Conservation (phyloP, 2,797 vertebrate species). For the Parauchenoglanis punctatus region DNA sequence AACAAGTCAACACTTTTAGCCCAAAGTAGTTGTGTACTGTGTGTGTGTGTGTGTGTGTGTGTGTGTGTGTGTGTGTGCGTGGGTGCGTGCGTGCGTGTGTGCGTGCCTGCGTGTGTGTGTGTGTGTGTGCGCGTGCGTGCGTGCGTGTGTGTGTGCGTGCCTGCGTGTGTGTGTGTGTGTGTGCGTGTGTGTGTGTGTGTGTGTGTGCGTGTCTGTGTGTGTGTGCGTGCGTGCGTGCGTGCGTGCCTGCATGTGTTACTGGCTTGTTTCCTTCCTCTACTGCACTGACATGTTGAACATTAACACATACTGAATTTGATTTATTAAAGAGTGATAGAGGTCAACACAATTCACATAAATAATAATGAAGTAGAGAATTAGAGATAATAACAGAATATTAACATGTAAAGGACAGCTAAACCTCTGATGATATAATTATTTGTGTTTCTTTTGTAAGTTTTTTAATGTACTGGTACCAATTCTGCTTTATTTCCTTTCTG, state of each 20-base stretch:
- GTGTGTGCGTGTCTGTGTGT: background rate
- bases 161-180: background rate
- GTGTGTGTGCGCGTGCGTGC: slow-evolving; percentile 2
- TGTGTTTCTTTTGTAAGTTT: background rate
- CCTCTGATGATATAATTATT: background rate
- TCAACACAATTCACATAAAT: background rate
- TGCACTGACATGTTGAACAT: slow-evolving; percentile 47
- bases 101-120: background rate
- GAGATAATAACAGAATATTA: background rate
- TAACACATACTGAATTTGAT: background rate
- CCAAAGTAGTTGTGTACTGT: too few species aligned
- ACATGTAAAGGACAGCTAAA: background rate
- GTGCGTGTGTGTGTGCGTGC: slow-evolving; percentile 15
- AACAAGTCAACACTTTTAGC: too few species aligned
- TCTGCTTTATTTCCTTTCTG: background rate
- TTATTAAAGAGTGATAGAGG: background rate
- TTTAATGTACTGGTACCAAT: background rate
- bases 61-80: too few species aligned
- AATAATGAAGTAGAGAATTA: background rate
- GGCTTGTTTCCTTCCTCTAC: slow-evolving; percentile 22
- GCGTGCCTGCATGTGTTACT: background rate
- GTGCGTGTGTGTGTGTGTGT: background rate
- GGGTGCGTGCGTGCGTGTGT: too few species aligned
- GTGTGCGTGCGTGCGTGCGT: background rate
- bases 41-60: too few species aligned